phyloP scores from a whole-genome alignment of 2,797 vertebrate species.

The Myioborus miniatus region DNA sequence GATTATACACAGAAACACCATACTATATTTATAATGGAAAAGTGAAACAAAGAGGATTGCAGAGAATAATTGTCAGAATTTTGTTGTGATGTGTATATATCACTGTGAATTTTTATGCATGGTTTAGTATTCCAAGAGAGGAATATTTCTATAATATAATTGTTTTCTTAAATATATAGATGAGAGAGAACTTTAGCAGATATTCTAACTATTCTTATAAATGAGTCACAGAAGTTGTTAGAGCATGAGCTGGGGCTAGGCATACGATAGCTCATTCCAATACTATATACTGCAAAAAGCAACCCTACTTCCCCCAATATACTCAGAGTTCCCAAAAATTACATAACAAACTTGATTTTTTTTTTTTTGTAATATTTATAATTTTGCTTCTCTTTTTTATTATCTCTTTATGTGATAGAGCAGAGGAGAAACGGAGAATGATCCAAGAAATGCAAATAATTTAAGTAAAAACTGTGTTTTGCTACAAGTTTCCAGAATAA shows the following conservation, averaged over 20 bases:
- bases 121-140: not conserved
- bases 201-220: not conserved
- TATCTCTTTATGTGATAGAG: not conserved
- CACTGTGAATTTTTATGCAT: not conserved
- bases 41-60: not conserved
- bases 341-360: rapidly evolving
- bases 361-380: not conserved
- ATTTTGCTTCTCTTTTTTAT: not conserved
- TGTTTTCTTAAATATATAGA: not conserved
- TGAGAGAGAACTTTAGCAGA: not conserved
- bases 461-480: not conserved
- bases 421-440: not conserved
- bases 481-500: not conserved
- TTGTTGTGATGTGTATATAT: not conserved
- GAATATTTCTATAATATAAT: not conserved
- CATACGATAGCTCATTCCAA: not conserved
- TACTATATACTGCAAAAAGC: not conserved
- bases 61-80: not conserved
- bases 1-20: not conserved
- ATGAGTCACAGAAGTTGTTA: not conserved
- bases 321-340: not conserved
- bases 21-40: not conserved
- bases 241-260: not conserved
- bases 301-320: not conserved
- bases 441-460: not conserved